Base-by-base conservation (phyloP, 2,888 invertebrate genomes). In the Yponomeuta evonymella region DNA sequence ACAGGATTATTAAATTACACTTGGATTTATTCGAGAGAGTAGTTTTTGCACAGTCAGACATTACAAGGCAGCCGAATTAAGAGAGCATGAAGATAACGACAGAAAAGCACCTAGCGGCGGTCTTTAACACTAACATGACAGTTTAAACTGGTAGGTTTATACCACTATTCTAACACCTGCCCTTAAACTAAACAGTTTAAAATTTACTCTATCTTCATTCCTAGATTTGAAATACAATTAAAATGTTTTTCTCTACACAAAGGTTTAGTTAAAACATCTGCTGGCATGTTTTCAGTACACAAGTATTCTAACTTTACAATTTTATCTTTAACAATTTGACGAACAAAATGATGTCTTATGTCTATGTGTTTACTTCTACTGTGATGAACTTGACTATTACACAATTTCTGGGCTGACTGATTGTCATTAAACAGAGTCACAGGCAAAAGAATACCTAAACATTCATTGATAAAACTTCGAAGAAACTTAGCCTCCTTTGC, bases 171-270 rank as follows among this genome's bases (percentile, higher is more conserved):
- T n/a, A 72, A 72, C 72, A 72, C 70, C 68, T 72, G 71, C 72
- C 72, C 72, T 72, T 70, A 70, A 72, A 71, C 66, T 72, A 69
- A 72, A 69, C 72, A 69, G 36, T 70, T 48, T 70, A 65, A n/a
- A 65, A 10, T 30, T 70, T 36, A 36, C 36, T 36, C 36, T 4
- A 36, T 36, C 36, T 36, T 36, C 36, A 71, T 65, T 62, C 69
- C 70, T 66, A 72, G 69, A 69, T 70, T 30, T 65, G 43, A 66
- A 65, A 71, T 58, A 73, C 73, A 70, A 43, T 70, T 51, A 51
- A 29, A 71, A 69, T 67, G 70, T 51, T 70, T 72, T 58, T 72
- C 71, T 68, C 68, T 72, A 69, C 70, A 23, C 66, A 71, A 72
- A 71, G 29, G 43, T 71, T 72, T 74, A 58, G 69, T 69, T 48